Evolutionary conservation across 2,113 vertebrate species (phyloP).

Genomic region (Melanotaenia duboulayi): DNA sequence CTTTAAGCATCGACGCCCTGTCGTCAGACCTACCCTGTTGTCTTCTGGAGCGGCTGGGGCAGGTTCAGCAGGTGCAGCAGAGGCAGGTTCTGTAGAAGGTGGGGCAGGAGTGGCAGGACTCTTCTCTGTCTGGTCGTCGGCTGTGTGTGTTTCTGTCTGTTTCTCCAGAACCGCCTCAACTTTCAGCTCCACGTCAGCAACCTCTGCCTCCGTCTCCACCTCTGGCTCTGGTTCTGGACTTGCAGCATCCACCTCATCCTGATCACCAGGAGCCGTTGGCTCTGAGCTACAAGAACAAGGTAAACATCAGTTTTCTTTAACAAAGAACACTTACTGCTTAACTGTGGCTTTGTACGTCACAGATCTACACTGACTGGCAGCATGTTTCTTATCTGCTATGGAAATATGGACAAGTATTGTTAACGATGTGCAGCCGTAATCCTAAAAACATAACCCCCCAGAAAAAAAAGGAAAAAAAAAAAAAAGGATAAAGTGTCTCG

Average conservation of each 20-base stretch:
- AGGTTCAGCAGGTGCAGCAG: conserved; percentile 85
- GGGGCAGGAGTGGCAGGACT: conserved; percentile 73
- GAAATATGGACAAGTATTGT: no score
- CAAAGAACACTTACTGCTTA: no score
- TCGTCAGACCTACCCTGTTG: conserved; percentile 78
- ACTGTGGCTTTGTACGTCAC: no score
- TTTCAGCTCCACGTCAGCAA: conserved; percentile 74
- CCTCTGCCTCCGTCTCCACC: conserved; percentile 85
- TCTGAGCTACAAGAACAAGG: conserved; percentile 82
- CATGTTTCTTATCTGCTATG: no score
- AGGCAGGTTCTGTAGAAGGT: conserved; percentile 50
- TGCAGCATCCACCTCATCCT: conserved; percentile 77
- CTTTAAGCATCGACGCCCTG: no score
- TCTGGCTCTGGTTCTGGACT: conserved; percentile 85
- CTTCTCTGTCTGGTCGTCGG: conserved; percentile 83
- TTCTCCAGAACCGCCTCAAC: conserved; percentile 79
- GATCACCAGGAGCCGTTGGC: conserved; percentile 86
- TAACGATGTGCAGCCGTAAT: no score
- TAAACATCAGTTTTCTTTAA: no score
- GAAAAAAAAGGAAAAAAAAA: no score
- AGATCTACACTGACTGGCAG: no score
- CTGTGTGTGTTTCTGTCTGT: conserved; percentile 75
- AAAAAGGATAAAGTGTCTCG: no score
- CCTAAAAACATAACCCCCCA: no score
- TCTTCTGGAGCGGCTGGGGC: conserved; percentile 88